phyloP scores from a whole-genome alignment of 2,797 vertebrate genomes.

The Lateolabrax maculatus region DNA sequence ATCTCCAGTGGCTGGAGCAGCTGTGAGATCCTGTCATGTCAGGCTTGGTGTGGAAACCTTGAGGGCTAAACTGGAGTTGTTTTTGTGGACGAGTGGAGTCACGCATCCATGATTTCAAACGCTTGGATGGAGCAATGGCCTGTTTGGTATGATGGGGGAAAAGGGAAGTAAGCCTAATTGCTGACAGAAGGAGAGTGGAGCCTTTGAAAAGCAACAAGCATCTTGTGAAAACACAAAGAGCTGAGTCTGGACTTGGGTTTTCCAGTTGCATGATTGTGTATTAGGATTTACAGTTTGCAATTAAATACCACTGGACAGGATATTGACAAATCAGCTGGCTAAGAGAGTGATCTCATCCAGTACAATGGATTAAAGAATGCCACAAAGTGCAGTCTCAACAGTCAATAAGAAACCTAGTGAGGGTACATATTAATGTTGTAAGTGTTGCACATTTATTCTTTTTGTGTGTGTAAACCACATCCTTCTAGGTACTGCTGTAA shows the following conservation, averaged over 20 bases:
- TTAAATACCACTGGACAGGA: slow-evolving; percentile 35
- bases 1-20: slow-evolving; percentile 69
- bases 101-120: slow-evolving; percentile 76
- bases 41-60: slow-evolving; percentile 76
- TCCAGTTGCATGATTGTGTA: slow-evolving; percentile 13
- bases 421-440: not conserved
- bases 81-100: slow-evolving; percentile 75
- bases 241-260: slow-evolving; percentile 24
- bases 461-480: not conserved
- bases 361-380: slow-evolving; percentile 14
- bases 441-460: not conserved
- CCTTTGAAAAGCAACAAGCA: slow-evolving; percentile 59
- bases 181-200: slow-evolving; percentile 68
- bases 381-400: not conserved
- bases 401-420: not conserved
- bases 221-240: slow-evolving; percentile 49
- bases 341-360: slow-evolving; percentile 16
- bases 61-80: slow-evolving; percentile 66
- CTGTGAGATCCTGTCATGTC: slow-evolving; percentile 78
- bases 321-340: slow-evolving; percentile 37
- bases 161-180: slow-evolving; percentile 62
- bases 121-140: slow-evolving; percentile 63
- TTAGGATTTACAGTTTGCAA: slow-evolving; percentile 30
- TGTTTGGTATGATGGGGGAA: slow-evolving; percentile 57
- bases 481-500: not conserved